A percentile compares a stretch with the other conserved stretches of the same genome.
These are phyloP conservation scores for Galerucella pusilla DNA, from an alignment of 2,888 invertebrate genomes.

Conservation along the genomic window DNA sequence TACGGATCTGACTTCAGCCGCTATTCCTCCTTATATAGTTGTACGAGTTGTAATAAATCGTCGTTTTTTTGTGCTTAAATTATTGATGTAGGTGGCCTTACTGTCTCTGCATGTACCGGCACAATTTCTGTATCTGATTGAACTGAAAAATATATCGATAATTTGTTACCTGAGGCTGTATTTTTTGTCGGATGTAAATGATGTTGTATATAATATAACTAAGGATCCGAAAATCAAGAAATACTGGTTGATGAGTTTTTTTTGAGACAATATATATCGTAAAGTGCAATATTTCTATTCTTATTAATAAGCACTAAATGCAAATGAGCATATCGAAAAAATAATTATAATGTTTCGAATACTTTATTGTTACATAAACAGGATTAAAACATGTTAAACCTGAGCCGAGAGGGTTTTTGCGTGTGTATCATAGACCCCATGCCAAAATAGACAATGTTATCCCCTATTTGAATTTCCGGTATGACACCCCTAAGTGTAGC, in stretches of 20 bases:
- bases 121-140: conserved; percentile 34
- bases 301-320: not conserved
- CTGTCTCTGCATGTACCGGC: conserved; percentile 28
- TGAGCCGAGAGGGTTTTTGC: too few species aligned
- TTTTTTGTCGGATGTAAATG: conserved; percentile 27
- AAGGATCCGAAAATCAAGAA: conserved; percentile 19
- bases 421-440: not conserved
- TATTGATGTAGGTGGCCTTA: conserved; percentile 44
- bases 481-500: too few species aligned
- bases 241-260: conserved; percentile 32
- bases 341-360: too few species aligned
- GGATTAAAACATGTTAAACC: too few species aligned
- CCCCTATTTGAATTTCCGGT: too few species aligned
- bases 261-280: conserved; percentile 12
- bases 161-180: conserved; percentile 28
- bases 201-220: conserved; percentile 13
- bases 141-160: conserved; percentile 33
- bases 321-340: too few species aligned
- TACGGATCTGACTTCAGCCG: conserved; percentile 11
- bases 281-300: conserved; percentile 7
- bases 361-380: too few species aligned
- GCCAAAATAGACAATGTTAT: too few species aligned
- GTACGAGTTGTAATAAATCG: conserved; percentile 35
- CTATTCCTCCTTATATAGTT: conserved; percentile 41
- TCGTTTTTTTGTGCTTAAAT: conserved; percentile 38